phyloP scores from a whole-genome alignment of 2,888 invertebrate genomes.

The Eumacrocentrus americanus region DNA sequence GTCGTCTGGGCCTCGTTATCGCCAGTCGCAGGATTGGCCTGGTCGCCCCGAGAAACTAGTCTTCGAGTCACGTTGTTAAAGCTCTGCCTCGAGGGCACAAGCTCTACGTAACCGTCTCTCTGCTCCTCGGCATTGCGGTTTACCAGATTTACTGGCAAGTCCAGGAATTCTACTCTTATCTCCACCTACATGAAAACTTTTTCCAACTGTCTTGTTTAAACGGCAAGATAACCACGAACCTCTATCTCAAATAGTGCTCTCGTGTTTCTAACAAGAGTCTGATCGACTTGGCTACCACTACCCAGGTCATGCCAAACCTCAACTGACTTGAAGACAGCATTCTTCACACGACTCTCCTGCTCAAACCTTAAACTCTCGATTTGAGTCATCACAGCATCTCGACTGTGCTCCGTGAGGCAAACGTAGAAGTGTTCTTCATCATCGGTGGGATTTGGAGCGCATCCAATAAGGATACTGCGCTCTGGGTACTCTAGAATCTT shows the following conservation, averaged over 20 bases:
- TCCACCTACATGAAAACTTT: constrained; percentile 36
- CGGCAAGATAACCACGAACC: constrained; percentile 67
- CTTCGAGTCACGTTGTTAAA: constrained; percentile 66
- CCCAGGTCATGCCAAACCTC: constrained; percentile 69
- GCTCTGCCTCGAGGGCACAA: constrained; percentile 64
- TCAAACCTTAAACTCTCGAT: constrained; percentile 45
- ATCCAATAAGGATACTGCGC: constrained; percentile 67
- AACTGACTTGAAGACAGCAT: constrained; percentile 66
- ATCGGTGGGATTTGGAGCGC: constrained; percentile 69
- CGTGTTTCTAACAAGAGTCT: constrained; percentile 63
- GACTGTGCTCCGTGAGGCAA: constrained; percentile 67
- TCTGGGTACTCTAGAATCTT: constrained; percentile 58
- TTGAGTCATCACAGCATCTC: constrained; percentile 61
- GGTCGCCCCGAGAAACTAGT: constrained; percentile 66
- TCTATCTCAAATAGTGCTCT: constrained; percentile 72
- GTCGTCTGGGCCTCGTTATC: constrained; percentile 70
- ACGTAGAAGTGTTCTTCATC: constrained; percentile 74
- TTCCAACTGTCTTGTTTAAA: constrained; percentile 48
- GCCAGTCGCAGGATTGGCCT: constrained; percentile 65
- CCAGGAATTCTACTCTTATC: constrained; percentile 40
- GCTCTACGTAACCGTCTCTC: constrained; percentile 74
- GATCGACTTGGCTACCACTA: constrained; percentile 70
- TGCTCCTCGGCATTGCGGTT: constrained; percentile 66
- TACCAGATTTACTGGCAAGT: constrained; percentile 61
- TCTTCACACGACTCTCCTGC: constrained; percentile 57